These are phyloP conservation scores for Anas flavirostris DNA, from an alignment of 2,797 vertebrate genomes.

Conservation along the genomic window DNA sequence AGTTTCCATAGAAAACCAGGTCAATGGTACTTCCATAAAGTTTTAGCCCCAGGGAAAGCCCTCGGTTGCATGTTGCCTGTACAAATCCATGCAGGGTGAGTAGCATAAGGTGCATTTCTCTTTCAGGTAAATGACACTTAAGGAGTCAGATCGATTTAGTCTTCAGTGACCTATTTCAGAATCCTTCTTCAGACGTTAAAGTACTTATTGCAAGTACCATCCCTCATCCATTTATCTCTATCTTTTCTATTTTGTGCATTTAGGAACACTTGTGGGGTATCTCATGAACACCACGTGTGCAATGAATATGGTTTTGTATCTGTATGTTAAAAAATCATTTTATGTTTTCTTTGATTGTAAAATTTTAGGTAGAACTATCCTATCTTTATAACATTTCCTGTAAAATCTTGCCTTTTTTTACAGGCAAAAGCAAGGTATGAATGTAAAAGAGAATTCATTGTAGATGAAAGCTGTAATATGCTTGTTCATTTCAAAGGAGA, in stretches of 20 bases:
- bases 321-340: background rate
- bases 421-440: constrained; percentile 36
- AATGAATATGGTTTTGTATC: background rate
- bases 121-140: constrained; percentile 33
- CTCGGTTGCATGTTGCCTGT: background rate
- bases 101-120: background rate
- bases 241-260: background rate
- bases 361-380: constrained; percentile 26
- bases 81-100: background rate
- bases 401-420: constrained; percentile 42
- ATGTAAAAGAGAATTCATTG: constrained; percentile 41
- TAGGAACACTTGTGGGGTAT: background rate
- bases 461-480: constrained; percentile 23
- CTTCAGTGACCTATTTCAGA: background rate
- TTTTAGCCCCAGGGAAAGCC: background rate
- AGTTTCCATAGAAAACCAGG: constrained; percentile 64
- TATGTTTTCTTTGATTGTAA: constrained; percentile 31
- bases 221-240: background rate
- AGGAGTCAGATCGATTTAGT: background rate
- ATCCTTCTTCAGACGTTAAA: background rate
- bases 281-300: background rate
- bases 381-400: constrained; percentile 22
- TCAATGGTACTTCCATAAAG: constrained; percentile 46
- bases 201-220: background rate
- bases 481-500: constrained; percentile 58